Conservation (phyloP, 2,888 invertebrate species). For the Tenthredo notha region DNA sequence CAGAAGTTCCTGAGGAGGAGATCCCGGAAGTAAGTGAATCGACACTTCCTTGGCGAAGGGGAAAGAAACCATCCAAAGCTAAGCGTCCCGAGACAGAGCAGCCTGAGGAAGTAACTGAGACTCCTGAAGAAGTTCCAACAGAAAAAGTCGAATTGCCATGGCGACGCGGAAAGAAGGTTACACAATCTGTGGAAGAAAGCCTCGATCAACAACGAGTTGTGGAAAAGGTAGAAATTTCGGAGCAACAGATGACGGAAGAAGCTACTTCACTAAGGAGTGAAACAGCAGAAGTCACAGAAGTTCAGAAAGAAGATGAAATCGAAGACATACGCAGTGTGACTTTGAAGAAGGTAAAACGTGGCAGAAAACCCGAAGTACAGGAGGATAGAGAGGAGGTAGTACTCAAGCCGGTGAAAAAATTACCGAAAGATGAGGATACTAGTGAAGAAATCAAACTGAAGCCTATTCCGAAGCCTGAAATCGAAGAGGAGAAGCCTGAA, state of each 20-base stretch:
- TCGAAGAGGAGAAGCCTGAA: conserved; percentile 65
- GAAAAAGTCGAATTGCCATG: conserved; percentile 55
- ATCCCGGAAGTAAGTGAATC: conserved; percentile 63
- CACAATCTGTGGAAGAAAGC: conserved; percentile 57
- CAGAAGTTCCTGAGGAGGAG: conserved; percentile 67
- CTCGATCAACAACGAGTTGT: conserved; percentile 55
- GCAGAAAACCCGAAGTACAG: conserved; percentile 72
- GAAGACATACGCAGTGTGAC: conserved; percentile 77
- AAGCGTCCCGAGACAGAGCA: conserved; percentile 61
- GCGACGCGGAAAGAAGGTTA: conserved; percentile 55
- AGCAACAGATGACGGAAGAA: conserved; percentile 57
- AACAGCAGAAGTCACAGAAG: conserved; percentile 57
- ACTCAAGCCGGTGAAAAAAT: conserved; percentile 66
- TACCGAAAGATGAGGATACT: conserved; percentile 58
- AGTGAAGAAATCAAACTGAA: conserved; percentile 56
- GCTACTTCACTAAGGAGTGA: conserved; percentile 50
- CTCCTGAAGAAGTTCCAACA: conserved; percentile 74
- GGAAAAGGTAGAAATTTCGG: conserved; percentile 56
- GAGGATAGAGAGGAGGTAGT: conserved; percentile 64
- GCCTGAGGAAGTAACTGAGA: conserved; percentile 60
- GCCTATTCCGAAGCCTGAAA: conserved; percentile 67
- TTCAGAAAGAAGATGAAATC: conserved; percentile 70
- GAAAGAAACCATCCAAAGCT: conserved; percentile 61
- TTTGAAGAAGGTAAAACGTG: conserved; percentile 64
- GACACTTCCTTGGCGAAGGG: conserved; percentile 61